These are phyloP conservation scores for Malurus melanocephalus DNA, from an alignment of 2,113 vertebrate genomes.

Conservation along the genomic window DNA sequence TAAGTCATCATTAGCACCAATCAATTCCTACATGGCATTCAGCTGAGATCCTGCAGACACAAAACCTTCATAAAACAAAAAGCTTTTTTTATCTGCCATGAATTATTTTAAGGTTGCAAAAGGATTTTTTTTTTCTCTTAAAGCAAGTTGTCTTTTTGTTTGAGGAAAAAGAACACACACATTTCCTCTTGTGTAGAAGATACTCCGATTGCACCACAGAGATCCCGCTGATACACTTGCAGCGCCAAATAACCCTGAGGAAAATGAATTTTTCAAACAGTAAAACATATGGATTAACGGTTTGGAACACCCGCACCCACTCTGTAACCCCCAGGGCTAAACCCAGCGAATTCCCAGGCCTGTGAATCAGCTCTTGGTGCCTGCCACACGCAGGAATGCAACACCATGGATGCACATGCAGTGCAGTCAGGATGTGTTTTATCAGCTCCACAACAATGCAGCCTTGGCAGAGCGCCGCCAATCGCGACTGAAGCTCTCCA, in stretches of 20 bases:
- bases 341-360: background rate
- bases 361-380: background rate
- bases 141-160: background rate
- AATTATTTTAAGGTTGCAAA: background rate
- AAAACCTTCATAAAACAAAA: background rate
- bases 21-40: background rate
- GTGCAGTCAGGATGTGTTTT: background rate
- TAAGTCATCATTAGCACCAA: background rate
- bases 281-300: background rate
- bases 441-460: background rate
- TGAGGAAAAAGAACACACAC: background rate
- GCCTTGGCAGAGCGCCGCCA: background rate
- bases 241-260: background rate
- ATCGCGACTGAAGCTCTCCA: background rate
- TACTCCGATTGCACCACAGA: background rate
- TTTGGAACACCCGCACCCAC: background rate
- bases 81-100: background rate
- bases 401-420: accelerated
- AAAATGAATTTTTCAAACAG: background rate
- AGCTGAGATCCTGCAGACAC: background rate
- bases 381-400: background rate
- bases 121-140: background rate
- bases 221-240: background rate
- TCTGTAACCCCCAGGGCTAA: background rate
- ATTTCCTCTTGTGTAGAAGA: background rate